These are phyloP conservation scores for Synergus umbraculus DNA, from an alignment of 2,888 invertebrate species.

Conservation along the genomic window DNA sequence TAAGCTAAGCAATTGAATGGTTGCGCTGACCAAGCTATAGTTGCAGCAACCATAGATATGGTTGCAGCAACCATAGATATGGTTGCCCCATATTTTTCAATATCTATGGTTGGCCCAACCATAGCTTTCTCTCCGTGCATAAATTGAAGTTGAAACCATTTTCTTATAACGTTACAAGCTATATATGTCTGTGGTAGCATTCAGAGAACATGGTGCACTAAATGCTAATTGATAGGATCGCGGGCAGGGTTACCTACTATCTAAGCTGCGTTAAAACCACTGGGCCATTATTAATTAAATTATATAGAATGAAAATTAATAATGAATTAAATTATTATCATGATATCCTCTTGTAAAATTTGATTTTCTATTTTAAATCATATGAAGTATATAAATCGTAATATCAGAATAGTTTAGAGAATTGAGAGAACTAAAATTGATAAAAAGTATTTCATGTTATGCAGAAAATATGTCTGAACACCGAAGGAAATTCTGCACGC, in stretches of 20 bases:
- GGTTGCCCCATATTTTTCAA: no score
- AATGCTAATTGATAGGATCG: slow-evolving; percentile 37
- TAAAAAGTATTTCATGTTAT: background rate
- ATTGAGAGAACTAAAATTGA: background rate
- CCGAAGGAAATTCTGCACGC: slow-evolving; percentile 30
- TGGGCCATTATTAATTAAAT: slow-evolving; percentile 12
- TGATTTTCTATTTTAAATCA: no score
- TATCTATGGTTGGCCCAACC: no score
- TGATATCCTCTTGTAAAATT: background rate
- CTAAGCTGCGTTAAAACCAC: slow-evolving; percentile 28
- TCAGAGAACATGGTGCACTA: background rate
- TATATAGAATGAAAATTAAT: background rate
- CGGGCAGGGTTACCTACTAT: slow-evolving; percentile 26
- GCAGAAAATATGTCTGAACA: slow-evolving; percentile 1
- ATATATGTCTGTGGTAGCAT: slow-evolving; percentile 23
- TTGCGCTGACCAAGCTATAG: no score
- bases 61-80: no score
- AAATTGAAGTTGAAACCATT: slow-evolving; percentile 6
- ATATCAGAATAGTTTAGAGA: background rate
- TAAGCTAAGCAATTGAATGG: no score
- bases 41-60: no score
- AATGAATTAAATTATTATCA: background rate
- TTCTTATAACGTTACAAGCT: slow-evolving; percentile 16
- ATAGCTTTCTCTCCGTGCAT: no score
- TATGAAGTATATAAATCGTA: no score